A percentile compares a stretch with the other conserved stretches of the same genome.
Conservation (phyloP, 2,797 vertebrate species). For the Arnoldichthys spilopterus region DNA sequence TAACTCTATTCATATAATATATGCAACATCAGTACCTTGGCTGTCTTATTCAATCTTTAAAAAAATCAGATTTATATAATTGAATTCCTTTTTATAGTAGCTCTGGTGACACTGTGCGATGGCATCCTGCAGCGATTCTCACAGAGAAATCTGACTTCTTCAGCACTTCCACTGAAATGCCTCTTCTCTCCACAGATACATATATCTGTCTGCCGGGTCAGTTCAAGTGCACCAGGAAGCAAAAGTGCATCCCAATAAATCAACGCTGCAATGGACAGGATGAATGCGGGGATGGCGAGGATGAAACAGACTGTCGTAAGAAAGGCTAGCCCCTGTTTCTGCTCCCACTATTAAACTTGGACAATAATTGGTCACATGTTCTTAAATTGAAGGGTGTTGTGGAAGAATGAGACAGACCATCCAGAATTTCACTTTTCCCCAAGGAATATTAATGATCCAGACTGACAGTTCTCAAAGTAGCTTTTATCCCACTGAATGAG, state of each 20-base stretch:
- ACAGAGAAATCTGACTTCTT: conserved; percentile 18
- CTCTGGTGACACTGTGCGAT: conserved; percentile 8
- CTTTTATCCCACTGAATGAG: conserved; percentile 38
- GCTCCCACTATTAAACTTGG: conserved; percentile 17
- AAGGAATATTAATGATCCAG: conserved; percentile 51
- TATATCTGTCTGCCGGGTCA: conserved; percentile 96
- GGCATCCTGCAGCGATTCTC: conserved; percentile 13
- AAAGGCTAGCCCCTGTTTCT: conserved; percentile 8
- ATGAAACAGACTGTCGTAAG: conserved; percentile 98
- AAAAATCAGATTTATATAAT: conserved; percentile 30
- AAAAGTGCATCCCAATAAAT: conserved; percentile 88
- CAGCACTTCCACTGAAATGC: conserved; percentile 27
- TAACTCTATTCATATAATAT: neutral
- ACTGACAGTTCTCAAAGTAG: conserved; percentile 51
- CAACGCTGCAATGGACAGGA: conserved; percentile 97
- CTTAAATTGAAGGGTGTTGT: conserved; percentile 26
- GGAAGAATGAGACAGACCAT: conserved; percentile 33
- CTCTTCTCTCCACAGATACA: conserved; percentile 80
- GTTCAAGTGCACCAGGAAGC: conserved; percentile 94
- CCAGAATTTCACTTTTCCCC: conserved; percentile 29
- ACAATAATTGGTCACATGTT: conserved; percentile 12
- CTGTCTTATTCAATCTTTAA: conserved; percentile 7
- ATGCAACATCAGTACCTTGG: conserved; percentile 13
- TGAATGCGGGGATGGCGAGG: conserved; percentile 95
- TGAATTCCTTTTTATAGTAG: neutral